A percentile compares a stretch with the other conserved stretches of the same genome.
phyloP scores from a whole-genome alignment of 1,140 invertebrate species.

The Drosophila hydei region DNA sequence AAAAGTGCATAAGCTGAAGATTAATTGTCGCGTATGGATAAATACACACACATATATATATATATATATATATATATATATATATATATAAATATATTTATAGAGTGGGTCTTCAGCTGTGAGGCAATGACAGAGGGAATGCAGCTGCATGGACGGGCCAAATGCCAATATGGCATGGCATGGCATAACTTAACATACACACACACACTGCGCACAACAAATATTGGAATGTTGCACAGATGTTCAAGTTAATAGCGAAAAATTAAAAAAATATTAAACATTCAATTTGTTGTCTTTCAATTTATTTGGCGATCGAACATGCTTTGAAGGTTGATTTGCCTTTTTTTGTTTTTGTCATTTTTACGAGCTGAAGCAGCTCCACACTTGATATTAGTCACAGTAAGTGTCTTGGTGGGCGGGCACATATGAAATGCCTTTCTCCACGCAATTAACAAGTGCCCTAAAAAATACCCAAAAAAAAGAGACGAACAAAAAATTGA shows the following conservation, averaged over 20 bases:
- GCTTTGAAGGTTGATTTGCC: constrained; percentile 56
- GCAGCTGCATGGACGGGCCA: constrained; percentile 37
- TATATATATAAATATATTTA: no score
- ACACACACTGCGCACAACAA: background rate
- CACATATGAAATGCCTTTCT: constrained; percentile 52
- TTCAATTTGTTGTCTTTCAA: constrained; percentile 42
- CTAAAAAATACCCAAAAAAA: constrained; percentile 22
- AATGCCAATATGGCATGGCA: constrained; percentile 49
- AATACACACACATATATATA: no score
- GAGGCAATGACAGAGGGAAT: constrained; percentile 32
- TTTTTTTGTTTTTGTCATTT: constrained; percentile 28
- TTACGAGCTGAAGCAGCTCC: constrained; percentile 18
- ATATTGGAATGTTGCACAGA: constrained; percentile 69
- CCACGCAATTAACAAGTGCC: constrained; percentile 59
- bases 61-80: no score
- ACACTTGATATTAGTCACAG: constrained; percentile 18
- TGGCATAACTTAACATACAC: constrained; percentile 60
- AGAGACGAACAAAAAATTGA: constrained; percentile 6
- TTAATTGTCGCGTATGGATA: constrained; percentile 58
- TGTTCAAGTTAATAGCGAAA: constrained; percentile 49
- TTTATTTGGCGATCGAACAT: constrained; percentile 62
- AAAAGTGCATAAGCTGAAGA: constrained; percentile 64
- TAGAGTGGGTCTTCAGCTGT: background rate
- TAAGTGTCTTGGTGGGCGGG: background rate
- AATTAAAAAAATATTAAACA: constrained; percentile 39